Percentiles rank a stretch among this genome's conserved stretches.
Conservation (phyloP, 2,888 invertebrate species). For the Lamellibrachia columna region DNA sequence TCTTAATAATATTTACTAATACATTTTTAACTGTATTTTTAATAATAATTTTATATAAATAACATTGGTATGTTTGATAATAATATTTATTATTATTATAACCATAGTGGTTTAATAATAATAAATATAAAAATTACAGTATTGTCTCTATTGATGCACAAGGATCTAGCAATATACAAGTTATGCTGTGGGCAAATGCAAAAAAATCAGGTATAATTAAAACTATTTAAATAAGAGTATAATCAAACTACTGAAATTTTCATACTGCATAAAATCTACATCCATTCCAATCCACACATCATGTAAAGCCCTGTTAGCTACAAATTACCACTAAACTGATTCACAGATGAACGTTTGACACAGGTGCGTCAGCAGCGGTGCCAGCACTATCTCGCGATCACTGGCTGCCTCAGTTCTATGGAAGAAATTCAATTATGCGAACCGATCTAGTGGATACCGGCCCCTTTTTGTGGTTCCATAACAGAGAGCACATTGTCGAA, state of each 20-base stretch:
- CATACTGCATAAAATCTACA: not conserved
- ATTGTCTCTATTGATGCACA: too few species aligned
- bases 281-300: not conserved
- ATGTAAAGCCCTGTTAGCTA: not conserved
- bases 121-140: too few species aligned
- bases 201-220: too few species aligned
- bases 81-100: too few species aligned
- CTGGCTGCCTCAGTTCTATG: not conserved
- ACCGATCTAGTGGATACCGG: not conserved
- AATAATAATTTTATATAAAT: too few species aligned
- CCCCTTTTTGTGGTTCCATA: not conserved
- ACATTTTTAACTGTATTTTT: too few species aligned
- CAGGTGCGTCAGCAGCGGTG: not conserved
- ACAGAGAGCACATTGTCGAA: not conserved
- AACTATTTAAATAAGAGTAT: not conserved
- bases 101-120: too few species aligned
- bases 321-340: not conserved
- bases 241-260: not conserved
- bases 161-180: too few species aligned
- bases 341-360: not conserved
- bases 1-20: too few species aligned
- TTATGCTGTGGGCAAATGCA: too few species aligned
- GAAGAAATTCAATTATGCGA: slow-evolving; percentile 16
- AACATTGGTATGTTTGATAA: too few species aligned
- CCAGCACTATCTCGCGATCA: not conserved